These are phyloP conservation scores for Tamias sibiricus DNA, from an alignment of 2,113 vertebrate genomes.

Conservation along the genomic window DNA sequence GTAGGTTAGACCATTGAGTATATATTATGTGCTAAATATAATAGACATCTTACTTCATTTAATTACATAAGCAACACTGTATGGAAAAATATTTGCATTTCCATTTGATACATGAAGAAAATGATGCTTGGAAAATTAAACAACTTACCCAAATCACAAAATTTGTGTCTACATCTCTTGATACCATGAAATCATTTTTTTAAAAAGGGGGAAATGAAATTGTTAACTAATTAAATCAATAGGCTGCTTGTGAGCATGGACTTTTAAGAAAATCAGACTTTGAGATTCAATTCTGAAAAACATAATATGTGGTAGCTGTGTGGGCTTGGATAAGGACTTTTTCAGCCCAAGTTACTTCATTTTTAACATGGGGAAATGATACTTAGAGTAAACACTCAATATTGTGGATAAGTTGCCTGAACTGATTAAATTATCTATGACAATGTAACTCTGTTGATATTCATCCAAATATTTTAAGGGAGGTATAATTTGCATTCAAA, in stretches of 20 bases:
- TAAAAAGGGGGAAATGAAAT: not conserved
- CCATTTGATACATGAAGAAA: not conserved
- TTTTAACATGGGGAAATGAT: not conserved
- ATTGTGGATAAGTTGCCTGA: not conserved
- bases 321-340: not conserved
- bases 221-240: not conserved
- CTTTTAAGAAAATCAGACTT: not conserved
- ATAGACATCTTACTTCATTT: not conserved
- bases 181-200: not conserved
- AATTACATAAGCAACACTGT: not conserved
- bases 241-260: not conserved
- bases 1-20: not conserved
- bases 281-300: not conserved
- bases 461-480: slow-evolving; percentile 5
- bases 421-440: not conserved
- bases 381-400: not conserved
- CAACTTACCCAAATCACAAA: not conserved
- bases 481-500: not conserved
- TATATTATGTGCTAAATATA: not conserved
- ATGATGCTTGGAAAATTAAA: not conserved
- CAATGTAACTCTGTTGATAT: not conserved
- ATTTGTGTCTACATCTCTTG: not conserved
- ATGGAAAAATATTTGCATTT: not conserved
- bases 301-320: not conserved
- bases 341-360: not conserved